Percentiles rank a stretch among this genome's conserved stretches.
Conservation (phyloP, 1,140 invertebrate genomes). For the Temnothorax curvispinosus region DNA sequence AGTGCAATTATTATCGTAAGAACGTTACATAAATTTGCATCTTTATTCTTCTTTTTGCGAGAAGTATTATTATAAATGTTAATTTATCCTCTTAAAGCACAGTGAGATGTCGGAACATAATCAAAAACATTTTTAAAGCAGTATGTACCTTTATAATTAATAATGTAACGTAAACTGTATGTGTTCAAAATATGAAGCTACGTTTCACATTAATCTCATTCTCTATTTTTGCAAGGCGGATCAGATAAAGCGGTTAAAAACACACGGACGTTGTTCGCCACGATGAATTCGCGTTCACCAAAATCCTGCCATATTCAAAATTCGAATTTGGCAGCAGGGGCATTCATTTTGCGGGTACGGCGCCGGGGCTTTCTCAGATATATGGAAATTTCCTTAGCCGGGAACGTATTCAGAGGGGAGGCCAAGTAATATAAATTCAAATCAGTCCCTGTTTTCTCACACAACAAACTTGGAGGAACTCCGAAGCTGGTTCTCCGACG, state of each 20-base stretch:
- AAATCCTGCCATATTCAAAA: constrained; percentile 69
- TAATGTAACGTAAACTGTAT: not conserved
- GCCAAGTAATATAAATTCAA: constrained; percentile 87
- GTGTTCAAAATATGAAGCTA: not conserved
- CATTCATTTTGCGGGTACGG: constrained; percentile 81
- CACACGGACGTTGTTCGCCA: not conserved
- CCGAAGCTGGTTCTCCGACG: constrained; percentile 78
- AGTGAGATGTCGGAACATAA: not conserved
- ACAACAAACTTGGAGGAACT: constrained; percentile 86
- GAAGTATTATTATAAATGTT: not conserved
- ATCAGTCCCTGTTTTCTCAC: constrained; percentile 86
- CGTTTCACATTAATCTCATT: not conserved
- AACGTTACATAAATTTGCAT: constrained; percentile 1
- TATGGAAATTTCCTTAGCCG: constrained; percentile 84
- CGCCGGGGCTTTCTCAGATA: constrained; percentile 82
- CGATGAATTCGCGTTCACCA: constrained; percentile 30
- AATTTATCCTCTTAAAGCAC: not conserved
- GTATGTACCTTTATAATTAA: not conserved
- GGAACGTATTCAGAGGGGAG: constrained; percentile 78
- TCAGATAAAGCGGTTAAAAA: not conserved
- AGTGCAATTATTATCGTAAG: not conserved
- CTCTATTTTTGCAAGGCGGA: not conserved
- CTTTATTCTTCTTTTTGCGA: not conserved
- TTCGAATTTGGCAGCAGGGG: constrained; percentile 71
- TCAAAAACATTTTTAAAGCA: not conserved